A percentile compares a stretch with the other conserved stretches of the same genome.
phyloP scores from a whole-genome alignment of 2,113 vertebrate genomes.

The Eurypyga helias region DNA sequence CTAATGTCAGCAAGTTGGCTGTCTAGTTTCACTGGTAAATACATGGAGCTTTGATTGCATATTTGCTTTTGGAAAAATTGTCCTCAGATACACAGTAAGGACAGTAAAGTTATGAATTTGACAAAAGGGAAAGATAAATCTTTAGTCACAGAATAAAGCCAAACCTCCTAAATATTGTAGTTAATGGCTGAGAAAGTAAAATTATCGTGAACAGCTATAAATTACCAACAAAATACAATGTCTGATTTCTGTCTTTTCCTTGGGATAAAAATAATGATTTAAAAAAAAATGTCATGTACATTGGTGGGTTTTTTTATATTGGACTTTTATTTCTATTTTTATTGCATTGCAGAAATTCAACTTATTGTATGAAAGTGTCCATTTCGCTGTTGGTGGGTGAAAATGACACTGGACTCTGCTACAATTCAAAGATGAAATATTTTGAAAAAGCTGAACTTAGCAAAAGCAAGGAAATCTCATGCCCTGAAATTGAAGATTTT shows the following conservation, averaged over 20 bases:
- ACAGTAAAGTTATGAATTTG: background rate
- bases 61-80: background rate
- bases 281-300: background rate
- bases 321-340: conserved; percentile 60
- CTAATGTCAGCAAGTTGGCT: background rate
- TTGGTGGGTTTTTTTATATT: background rate
- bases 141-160: background rate
- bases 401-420: conserved; percentile 96
- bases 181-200: background rate
- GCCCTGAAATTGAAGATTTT: conserved; percentile 94
- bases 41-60: background rate
- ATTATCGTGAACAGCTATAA: background rate
- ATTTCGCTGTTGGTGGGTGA: conserved; percentile 95
- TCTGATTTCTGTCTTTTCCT: background rate
- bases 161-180: background rate
- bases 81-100: background rate
- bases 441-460: conserved; percentile 97
- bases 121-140: background rate
- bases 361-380: conserved; percentile 99
- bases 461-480: conserved; percentile 96
- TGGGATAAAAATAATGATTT: background rate
- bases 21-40: background rate
- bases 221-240: background rate
- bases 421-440: conserved; percentile 98
- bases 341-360: conserved; percentile 90